Evolutionary conservation across 2,797 vertebrate species (phyloP), one percentile per base, ranked within the genome.

Genomic region (Bryconaethiops microstoma): DNA sequence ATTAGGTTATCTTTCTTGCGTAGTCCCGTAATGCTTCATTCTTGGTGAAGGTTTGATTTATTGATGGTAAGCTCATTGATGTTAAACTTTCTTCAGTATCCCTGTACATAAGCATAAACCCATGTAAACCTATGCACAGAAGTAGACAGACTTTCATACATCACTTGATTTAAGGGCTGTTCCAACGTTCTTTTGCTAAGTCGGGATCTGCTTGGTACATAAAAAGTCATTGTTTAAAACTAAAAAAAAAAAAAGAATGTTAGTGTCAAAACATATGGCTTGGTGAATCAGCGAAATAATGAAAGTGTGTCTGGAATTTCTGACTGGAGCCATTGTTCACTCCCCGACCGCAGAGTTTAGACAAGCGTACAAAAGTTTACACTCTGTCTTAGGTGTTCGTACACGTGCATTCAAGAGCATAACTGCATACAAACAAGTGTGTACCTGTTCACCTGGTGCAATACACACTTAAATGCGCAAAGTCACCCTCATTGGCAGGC

Each of bases 281-380:
- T 90, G 85, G 82, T 87, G 87, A 86, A 62, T 84, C 86, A 78
- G 82, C 17, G 59, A 82, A 84, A 89, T 77, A 85, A 85, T 76
- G 85, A 87, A 88, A 86, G 82, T 79, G 62, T 29, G 81, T 89
- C 89, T 91, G 90, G 92, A 92, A 92, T 88, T 84, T 78, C 84
- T 90, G 89, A 92, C 87, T 86, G 69, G 74, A 85, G 71, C 86
- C 85, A 88, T 89, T 89, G 89, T 88, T 88, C 45, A 42, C 71
- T 17, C 63, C 70, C 52, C 64, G 72, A 80, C 84, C 78, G 60
- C 79, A 75, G 23, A n/a, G 74, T 84, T 75, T 57, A 83, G 72
- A 35, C 75, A 42, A 64, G 35, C 71, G 40, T 69, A 50, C 17
- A 68, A 59, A 48, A 13, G 81, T 50, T 74, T 68, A 60, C 52